Evolutionary conservation across 2,888 invertebrate genomes (phyloP).

Genomic region (Parasteatoda lunata): DNA sequence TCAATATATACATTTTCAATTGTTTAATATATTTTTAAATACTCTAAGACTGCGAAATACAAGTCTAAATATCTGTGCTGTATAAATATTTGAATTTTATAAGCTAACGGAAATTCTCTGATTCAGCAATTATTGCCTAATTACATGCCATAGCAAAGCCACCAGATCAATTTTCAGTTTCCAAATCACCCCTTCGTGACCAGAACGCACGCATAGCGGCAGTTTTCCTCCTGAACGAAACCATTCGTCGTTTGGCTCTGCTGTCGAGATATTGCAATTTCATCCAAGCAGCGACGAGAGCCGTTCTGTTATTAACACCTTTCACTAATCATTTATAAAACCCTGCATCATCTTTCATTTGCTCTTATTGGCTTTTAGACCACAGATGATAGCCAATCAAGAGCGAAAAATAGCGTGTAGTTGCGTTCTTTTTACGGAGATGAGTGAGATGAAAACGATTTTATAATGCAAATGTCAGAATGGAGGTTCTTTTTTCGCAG

Average conservation of each 20-base stretch:
- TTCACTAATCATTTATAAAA: slow-evolving; percentile 1
- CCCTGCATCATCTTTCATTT: neutral
- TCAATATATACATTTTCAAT: no score
- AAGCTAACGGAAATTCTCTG: neutral
- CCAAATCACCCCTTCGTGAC: slow-evolving; percentile 51
- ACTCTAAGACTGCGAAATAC: no score
- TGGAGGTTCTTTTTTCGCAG: no score
- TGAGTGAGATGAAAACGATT: no score
- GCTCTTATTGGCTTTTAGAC: neutral
- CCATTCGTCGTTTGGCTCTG: slow-evolving; percentile 13
- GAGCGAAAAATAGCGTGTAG: no score
- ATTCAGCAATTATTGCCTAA: neutral
- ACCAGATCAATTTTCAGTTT: slow-evolving; percentile 44
- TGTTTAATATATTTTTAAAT: no score
- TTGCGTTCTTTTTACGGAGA: no score
- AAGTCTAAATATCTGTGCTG: neutral
- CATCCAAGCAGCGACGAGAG: neutral
- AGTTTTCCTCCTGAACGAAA: slow-evolving; percentile 24
- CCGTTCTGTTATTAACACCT: slow-evolving; percentile 24
- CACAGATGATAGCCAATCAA: no score
- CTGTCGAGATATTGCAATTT: slow-evolving; percentile 19
- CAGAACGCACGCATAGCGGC: slow-evolving; percentile 12
- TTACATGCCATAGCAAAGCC: no score
- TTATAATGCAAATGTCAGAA: no score
- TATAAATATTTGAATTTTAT: neutral